Conservation (phyloP, 2,888 invertebrate species). For the Oxytorus armatus region DNA sequence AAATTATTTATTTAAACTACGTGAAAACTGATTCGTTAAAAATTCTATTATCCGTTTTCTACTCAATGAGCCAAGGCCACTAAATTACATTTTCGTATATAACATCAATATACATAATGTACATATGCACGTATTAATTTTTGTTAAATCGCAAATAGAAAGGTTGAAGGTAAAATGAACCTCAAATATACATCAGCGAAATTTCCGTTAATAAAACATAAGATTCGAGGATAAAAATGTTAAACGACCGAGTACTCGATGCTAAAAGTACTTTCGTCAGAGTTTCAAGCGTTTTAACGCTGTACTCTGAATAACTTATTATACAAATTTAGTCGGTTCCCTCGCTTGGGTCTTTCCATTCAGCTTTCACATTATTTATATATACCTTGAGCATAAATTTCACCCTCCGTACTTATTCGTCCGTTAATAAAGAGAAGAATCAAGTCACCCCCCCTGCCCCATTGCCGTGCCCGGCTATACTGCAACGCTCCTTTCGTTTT, state of each 20-base stretch:
- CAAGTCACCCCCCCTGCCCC: background rate
- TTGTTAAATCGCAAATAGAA: too few relatives aligned
- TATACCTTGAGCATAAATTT: constrained; percentile 3
- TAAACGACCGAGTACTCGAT: background rate
- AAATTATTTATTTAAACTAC: too few relatives aligned
- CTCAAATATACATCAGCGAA: too few relatives aligned
- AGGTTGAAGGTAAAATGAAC: too few relatives aligned
- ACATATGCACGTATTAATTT: too few relatives aligned
- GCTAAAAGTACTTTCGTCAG: constrained; percentile 3
- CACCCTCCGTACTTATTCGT: background rate
- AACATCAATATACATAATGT: too few relatives aligned
- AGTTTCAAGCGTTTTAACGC: constrained; percentile 14
- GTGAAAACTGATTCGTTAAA: too few relatives aligned
- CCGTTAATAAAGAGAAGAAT: constrained; percentile 11
- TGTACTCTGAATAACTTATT: constrained; percentile 17
- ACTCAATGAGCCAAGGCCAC: too few relatives aligned
- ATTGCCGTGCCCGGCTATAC: background rate
- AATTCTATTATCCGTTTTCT: too few relatives aligned
- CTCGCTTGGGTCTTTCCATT: background rate
- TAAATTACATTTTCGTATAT: too few relatives aligned
- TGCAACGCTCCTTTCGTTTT: constrained; percentile 7
- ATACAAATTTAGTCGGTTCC: constrained; percentile 4
- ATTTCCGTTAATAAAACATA: background rate
- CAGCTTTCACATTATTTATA: constrained; percentile 16
- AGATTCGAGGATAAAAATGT: background rate